Percentiles rank a stretch among this genome's conserved stretches.
Conservation (phyloP, 2,888 invertebrate genomes). For the Hoplodrina ambigua region DNA sequence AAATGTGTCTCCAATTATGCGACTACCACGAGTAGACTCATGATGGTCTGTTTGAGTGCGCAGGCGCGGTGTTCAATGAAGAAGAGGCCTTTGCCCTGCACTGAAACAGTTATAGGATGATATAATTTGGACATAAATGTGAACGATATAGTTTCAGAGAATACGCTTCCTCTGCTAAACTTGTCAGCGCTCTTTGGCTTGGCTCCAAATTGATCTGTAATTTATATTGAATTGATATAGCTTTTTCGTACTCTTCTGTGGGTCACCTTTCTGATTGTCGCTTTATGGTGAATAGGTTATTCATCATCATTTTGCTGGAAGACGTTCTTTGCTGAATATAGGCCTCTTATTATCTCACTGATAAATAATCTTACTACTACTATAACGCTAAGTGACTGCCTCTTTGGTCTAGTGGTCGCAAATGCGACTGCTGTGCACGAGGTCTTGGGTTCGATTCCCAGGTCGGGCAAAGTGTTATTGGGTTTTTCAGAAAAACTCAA, state of each 20-base stretch:
- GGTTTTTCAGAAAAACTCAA: too few relatives aligned
- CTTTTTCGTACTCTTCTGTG: constrained; percentile 5
- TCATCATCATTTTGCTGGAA: neutral
- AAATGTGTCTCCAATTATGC: too few relatives aligned
- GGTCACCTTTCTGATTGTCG: constrained; percentile 11
- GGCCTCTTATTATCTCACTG: too few relatives aligned
- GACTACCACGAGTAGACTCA: too few relatives aligned
- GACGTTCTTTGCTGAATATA: neutral
- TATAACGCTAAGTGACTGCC: too few relatives aligned
- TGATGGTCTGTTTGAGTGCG: neutral
- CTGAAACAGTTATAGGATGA: neutral
- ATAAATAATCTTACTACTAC: too few relatives aligned
- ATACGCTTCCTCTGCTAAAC: constrained; percentile 32
- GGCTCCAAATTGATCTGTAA: constrained; percentile 49
- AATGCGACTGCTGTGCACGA: too few relatives aligned
- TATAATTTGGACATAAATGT: constrained; percentile 15
- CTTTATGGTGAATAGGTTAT: neutral
- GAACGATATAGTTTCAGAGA: constrained; percentile 13
- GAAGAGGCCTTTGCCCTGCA: too few relatives aligned
- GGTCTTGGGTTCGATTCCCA: too few relatives aligned
- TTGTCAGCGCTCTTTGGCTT: constrained; percentile 31
- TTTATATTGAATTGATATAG: constrained; percentile 47
- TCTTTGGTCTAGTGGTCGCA: too few relatives aligned
- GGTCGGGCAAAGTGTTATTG: too few relatives aligned
- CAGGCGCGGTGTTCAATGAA: neutral